Evolutionary conservation across 1,140 invertebrate species (phyloP).

Genomic region (Cydia strobilella): DNA sequence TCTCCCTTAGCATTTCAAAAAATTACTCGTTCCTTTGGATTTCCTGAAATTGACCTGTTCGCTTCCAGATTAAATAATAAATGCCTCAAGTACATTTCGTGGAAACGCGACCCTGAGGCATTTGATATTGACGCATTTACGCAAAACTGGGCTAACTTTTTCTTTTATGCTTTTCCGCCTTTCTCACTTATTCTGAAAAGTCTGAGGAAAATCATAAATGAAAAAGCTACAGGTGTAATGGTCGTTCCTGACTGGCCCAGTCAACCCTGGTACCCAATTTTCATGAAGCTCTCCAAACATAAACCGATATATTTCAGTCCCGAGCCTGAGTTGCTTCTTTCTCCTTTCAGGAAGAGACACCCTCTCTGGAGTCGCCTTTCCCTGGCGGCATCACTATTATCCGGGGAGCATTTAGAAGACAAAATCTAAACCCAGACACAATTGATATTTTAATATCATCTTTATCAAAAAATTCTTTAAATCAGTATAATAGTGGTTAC

Average conservation of each 20-base stretch:
- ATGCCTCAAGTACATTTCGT: constrained; percentile 33
- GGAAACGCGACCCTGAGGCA: constrained; percentile 35
- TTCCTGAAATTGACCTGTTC: constrained; percentile 33
- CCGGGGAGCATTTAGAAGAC: constrained; percentile 32
- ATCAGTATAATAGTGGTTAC: constrained; percentile 14
- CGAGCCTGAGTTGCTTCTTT: neutral
- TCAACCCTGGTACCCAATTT: too few species aligned
- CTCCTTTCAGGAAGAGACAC: constrained; percentile 34
- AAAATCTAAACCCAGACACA: constrained; percentile 21
- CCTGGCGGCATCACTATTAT: constrained; percentile 33
- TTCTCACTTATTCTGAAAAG: constrained; percentile 37
- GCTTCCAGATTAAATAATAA: constrained; percentile 33
- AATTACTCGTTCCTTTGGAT: constrained; percentile 21
- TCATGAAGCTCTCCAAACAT: too few species aligned
- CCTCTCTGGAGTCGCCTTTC: constrained; percentile 18
- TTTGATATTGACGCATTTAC: constrained; percentile 34
- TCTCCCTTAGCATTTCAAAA: constrained; percentile 6
- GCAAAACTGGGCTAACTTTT: neutral
- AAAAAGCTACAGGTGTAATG: constrained; percentile 37
- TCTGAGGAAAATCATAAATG: constrained; percentile 33
- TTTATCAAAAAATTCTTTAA: neutral
- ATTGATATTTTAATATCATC: constrained; percentile 30
- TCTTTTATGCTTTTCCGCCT: constrained; percentile 38
- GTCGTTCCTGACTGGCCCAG: constrained; percentile 35
- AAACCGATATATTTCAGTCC: too few species aligned